phyloP scores from a whole-genome alignment of 2,888 invertebrate species.

The Pterostichus madidus region DNA sequence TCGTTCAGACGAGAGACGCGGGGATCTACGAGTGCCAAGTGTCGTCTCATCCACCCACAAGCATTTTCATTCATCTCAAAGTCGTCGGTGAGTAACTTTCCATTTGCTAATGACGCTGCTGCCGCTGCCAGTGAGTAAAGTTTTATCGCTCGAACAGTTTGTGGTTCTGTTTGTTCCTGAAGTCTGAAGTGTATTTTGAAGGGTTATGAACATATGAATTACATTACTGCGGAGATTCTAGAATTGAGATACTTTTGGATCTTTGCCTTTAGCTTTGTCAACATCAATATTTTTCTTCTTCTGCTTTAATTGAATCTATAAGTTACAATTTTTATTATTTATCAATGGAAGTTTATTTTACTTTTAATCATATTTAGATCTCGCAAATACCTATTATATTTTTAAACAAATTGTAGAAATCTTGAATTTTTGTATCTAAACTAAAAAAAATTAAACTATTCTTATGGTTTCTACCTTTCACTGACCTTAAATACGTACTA shows the following conservation, averaged over 20 bases:
- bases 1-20: conserved; percentile 91
- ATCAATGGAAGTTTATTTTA: too few relatives aligned
- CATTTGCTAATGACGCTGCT: conserved; percentile 49
- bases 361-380: too few relatives aligned
- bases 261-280: conserved; percentile 26
- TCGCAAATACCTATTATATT: too few relatives aligned
- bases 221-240: conserved; percentile 31
- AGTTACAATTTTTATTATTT: too few relatives aligned
- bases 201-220: conserved; percentile 61
- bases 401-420: too few relatives aligned
- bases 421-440: too few relatives aligned
- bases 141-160: conserved; percentile 52
- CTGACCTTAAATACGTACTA: too few relatives aligned
- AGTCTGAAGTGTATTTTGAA: conserved; percentile 47
- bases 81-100: conserved; percentile 87
- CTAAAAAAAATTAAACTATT: too few relatives aligned
- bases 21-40: conserved; percentile 95
- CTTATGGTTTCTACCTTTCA: too few relatives aligned
- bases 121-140: conserved; percentile 38
- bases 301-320: conserved; percentile 6
- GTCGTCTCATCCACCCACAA: conserved; percentile 93
- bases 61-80: conserved; percentile 91
- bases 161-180: conserved; percentile 37
- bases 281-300: conserved; percentile 28
- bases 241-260: conserved; percentile 35